Conservation (phyloP, 2,888 invertebrate species). For the Euzophera pinguis region DNA sequence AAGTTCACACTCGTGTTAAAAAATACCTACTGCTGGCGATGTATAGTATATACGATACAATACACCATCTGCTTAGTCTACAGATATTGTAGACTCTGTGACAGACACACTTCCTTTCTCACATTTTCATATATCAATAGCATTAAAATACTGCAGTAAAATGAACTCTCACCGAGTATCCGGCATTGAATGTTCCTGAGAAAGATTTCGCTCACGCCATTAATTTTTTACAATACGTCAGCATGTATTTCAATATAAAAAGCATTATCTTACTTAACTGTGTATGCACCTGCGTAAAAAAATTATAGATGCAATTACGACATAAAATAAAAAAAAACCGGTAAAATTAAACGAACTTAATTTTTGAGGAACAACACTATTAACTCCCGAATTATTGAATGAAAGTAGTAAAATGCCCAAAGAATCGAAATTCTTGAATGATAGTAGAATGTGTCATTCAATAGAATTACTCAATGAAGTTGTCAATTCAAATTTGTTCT, state of each 20-base stretch:
- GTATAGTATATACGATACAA: too few species aligned
- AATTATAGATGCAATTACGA: background rate
- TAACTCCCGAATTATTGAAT: background rate
- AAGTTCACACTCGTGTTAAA: too few species aligned
- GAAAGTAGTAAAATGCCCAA: background rate
- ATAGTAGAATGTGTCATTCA: slow-evolving; percentile 2
- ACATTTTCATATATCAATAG: slow-evolving; percentile 75
- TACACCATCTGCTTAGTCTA: too few species aligned
- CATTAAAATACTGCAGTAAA: slow-evolving; percentile 60
- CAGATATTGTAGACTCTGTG: too few species aligned
- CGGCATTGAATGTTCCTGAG: slow-evolving; percentile 43
- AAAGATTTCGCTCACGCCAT: slow-evolving; percentile 43
- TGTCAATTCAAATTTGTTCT: slow-evolving; percentile 9
- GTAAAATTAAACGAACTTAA: background rate
- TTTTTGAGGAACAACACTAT: slow-evolving; percentile 36
- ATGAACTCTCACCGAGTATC: slow-evolving; percentile 63
- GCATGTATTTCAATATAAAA: too few species aligned
- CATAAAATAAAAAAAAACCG: background rate
- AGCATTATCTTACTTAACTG: background rate
- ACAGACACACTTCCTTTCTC: slow-evolving; percentile 76
- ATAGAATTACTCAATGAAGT: slow-evolving; percentile 9
- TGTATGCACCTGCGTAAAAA: background rate
- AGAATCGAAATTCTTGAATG: background rate
- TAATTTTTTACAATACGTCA: slow-evolving; percentile 24
- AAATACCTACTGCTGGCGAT: too few species aligned